Base-by-base conservation (phyloP, 2,888 invertebrate genomes). In the Agrochola circellaris region DNA sequence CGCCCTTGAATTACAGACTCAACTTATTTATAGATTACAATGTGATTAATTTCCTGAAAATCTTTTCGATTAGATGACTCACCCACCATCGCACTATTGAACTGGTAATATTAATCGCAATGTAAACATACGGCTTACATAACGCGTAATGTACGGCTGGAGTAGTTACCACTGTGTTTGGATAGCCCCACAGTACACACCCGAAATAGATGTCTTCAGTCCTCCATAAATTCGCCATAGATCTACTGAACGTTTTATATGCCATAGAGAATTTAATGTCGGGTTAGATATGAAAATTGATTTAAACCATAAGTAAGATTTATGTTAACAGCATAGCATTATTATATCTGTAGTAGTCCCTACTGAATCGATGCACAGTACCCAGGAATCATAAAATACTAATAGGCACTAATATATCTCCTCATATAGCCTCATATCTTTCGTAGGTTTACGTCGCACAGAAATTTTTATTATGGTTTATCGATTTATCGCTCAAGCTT, bases 231-330 rank as follows among this genome's bases (percentile, higher is more conserved):
- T 90, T 89, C 77, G 80, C 85, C 84, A 89, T 85, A 81, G 83
- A 83, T 87, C 82, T 80, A 89, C 83, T 85, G 88, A 89, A 86
- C 87, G 87, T 90, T 92, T 92, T 91, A 92, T 87, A 83, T 60
- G 86, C 89, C 78, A 89, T 93, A 90, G 91, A 91, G 83, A 84
- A 86, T 91, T 88, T 88, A 84, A 89, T 86, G 81, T 85, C 79
- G 82, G 87, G 88, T 90, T 88, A 90, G 90, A 91, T 90, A 91
- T 87, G 85, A 79, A 82, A 87, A 89, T 89, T 89, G 78, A 90
- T 91, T 91, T 86, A 88, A 83, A 84, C 83, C 81, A 85, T 82
- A 85, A 86, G 73, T 68, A 83, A 85, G 87, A 92, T 91, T 91
- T 91, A 90, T 88, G 83, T 81, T 80, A 84, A 77, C 73, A 75